These are phyloP conservation scores for Temnothorax nylanderi DNA, from an alignment of 1,140 invertebrate species.

Conservation along the genomic window DNA sequence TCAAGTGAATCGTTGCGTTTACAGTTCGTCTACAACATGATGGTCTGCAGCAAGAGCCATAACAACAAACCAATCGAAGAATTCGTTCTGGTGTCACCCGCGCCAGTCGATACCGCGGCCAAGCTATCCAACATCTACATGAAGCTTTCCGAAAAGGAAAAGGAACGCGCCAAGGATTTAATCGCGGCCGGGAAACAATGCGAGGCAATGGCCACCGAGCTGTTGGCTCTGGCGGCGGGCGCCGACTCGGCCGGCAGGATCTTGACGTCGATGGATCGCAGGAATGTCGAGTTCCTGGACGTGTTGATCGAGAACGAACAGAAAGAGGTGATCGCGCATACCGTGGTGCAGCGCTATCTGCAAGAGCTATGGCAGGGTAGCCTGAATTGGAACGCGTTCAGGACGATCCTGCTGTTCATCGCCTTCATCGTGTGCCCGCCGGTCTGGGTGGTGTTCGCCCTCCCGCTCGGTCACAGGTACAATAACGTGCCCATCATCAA, in stretches of 20 bases:
- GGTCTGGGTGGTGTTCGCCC: constrained; percentile 98
- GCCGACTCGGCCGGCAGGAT: constrained; percentile 97
- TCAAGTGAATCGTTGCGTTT: constrained; percentile 24
- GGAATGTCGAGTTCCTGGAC: constrained; percentile 98
- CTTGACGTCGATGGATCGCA: constrained; percentile 95
- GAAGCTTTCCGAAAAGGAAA: constrained; percentile 96
- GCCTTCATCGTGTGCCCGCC: constrained; percentile 97
- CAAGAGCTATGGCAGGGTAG: constrained; percentile 98
- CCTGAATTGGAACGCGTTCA: constrained; percentile 97
- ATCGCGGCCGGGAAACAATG: constrained; percentile 97
- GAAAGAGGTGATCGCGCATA: constrained; percentile 97
- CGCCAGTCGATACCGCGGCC: constrained; percentile 98
- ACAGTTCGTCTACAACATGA: constrained; percentile 99
- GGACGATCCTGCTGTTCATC: constrained; percentile 96
- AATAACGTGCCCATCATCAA: constrained; percentile 99
- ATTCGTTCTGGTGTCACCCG: constrained; percentile 98
- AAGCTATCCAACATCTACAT: constrained; percentile 98
- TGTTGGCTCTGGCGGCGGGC: constrained; percentile 96
- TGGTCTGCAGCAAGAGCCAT: constrained; percentile 98
- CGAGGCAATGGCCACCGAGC: constrained; percentile 98
- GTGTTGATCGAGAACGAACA: constrained; percentile 99
- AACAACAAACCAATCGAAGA: constrained; percentile 98
- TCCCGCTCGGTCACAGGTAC: constrained; percentile 97
- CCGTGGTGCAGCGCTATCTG: constrained; percentile 95
- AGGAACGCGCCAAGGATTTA: constrained; percentile 98